Conservation (phyloP, 2,113 vertebrate genomes). For the Brienomyrus brachyistius region DNA sequence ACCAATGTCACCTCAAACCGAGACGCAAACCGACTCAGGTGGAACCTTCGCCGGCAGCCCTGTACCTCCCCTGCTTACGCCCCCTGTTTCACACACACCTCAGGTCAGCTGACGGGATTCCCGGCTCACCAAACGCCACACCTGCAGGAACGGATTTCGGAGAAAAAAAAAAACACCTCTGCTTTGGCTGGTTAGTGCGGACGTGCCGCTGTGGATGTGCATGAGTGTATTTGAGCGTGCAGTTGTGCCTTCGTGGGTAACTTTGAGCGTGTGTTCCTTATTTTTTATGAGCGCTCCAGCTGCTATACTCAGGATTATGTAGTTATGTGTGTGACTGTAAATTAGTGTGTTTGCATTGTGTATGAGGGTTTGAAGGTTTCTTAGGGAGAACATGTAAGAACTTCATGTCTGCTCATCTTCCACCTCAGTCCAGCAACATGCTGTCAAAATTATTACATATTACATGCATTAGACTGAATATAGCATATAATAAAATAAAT, state of each 20-base stretch:
- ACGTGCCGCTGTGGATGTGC: neutral
- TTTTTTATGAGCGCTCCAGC: neutral
- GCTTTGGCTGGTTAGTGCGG: neutral
- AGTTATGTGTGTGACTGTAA: neutral
- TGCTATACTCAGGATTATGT: neutral
- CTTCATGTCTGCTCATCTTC: neutral
- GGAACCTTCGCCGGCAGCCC: neutral
- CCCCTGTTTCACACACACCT: neutral
- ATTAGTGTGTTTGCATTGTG: neutral
- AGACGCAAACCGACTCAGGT: neutral
- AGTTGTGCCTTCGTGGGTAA: neutral
- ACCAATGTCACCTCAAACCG: neutral
- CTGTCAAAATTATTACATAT: neutral
- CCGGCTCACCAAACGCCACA: neutral
- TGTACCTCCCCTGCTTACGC: neutral
- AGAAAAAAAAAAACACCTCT: neutral
- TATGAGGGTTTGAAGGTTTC: neutral
- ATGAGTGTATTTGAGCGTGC: neutral
- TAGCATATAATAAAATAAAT: neutral
- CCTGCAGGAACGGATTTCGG: neutral
- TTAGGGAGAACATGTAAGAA: neutral
- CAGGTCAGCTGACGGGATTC: neutral
- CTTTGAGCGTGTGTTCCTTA: neutral
- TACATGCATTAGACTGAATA: neutral
- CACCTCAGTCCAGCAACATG: neutral